These are phyloP conservation scores for Sardinella longiceps DNA, from an alignment of 2,797 vertebrate genomes.

Conservation along the genomic window DNA sequence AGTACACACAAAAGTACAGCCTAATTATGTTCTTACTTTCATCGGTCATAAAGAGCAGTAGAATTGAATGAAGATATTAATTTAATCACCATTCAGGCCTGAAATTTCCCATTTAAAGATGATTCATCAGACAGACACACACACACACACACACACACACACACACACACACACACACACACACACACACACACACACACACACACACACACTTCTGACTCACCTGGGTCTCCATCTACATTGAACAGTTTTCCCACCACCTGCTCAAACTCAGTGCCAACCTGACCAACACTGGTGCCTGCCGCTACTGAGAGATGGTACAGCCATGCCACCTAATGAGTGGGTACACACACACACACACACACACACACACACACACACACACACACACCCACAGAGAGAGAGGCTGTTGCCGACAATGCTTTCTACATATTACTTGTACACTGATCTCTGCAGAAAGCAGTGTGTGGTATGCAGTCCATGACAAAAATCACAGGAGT, in stretches of 20 bases:
- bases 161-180: not conserved
- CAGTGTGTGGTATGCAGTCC: too few species aligned
- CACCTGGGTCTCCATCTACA: conserved; percentile 87
- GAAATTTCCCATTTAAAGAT: not conserved
- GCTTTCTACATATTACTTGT: too few species aligned
- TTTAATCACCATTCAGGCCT: not conserved
- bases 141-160: not conserved
- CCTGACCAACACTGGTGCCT: conserved; percentile 81
- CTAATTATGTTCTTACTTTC: not conserved
- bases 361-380: conserved; percentile 8
- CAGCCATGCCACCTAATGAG: conserved; percentile 86
- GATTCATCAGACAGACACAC: not conserved
- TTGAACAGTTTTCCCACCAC: conserved; percentile 89
- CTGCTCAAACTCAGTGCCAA: conserved; percentile 95
- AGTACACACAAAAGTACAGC: not conserved
- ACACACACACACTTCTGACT: conserved; percentile 55
- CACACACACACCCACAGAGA: not conserved
- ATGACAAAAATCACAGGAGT: too few species aligned
- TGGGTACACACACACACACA: conserved; percentile 48
- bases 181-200: conserved; percentile 51
- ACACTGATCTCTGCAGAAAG: too few species aligned
- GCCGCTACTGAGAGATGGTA: conserved; percentile 93
- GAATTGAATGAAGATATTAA: not conserved
- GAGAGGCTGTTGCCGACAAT: too few species aligned
- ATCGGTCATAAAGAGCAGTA: not conserved